Evolutionary conservation across 2,113 vertebrate genomes (phyloP), one percentile per base, ranked within the genome.

Genomic region (Alectura lathami): DNA sequence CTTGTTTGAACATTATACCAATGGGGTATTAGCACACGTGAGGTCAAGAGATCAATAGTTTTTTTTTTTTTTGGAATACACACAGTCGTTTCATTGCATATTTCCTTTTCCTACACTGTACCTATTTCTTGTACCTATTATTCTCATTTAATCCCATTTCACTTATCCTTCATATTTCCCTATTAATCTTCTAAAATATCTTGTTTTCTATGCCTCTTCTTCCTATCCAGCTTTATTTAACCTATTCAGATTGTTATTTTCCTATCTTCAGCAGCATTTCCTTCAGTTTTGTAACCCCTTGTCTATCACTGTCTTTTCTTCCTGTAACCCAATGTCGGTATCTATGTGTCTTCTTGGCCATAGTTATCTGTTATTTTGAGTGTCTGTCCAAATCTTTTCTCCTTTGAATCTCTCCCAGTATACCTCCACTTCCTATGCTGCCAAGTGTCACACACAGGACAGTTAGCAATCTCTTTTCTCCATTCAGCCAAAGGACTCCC

Each of bases 1-100:
- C 38, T 36, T 80, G 9, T 73, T 88, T 67, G 68, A 45, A 66
- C 7, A 14, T 83, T 57, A n/a, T 11, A 48, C 11, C 23, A 68
- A 8, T 0, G 0, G 8, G 11, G 3, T 51, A 64, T 34, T 56
- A 22, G 6, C 32, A 78, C 13, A 42, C 15, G 22, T n/a, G 32
- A 77, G 64, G 86, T 45, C 22, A 81, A 83, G 69, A 66, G 8
- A 26, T 53, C 24, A 42, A 9, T 63, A 75, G 17, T 47, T 72
- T 60, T 77, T 91, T 42, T 81, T 81, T 86, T 70, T 51, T 7
- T 64, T 51, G 20, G 11, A 64, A 60, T 21, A 74, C 8, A 38
- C 1, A 2, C 13, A 66, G 11, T 60, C 2, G 79, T 45, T 74
- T 83, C 6, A 43, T 30, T 82, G 14, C 3, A 47, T 10, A 3